phyloP scores from a whole-genome alignment of 2,888 invertebrate species.

The Melieria picta region DNA sequence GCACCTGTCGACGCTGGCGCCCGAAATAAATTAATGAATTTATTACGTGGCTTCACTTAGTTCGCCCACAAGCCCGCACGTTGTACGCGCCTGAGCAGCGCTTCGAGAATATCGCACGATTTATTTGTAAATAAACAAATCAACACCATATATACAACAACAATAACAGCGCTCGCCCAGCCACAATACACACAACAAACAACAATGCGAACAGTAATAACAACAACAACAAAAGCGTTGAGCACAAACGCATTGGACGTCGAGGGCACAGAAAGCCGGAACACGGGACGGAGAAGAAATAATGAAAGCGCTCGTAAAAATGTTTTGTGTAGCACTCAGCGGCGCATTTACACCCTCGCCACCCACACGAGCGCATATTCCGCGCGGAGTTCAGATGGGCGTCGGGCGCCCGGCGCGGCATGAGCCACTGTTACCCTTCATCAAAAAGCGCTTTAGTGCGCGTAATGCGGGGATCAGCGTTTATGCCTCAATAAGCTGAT shows the following conservation, averaged over 20 bases:
- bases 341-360: neutral
- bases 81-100: conserved; percentile 30
- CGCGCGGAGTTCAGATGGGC: neutral
- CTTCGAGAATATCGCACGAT: conserved; percentile 37
- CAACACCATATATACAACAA: conserved; percentile 16
- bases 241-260: neutral
- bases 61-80: conserved; percentile 14
- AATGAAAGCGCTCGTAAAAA: conserved; percentile 22
- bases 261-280: too few species aligned
- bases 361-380: neutral
- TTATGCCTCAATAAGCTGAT: conserved; percentile 48
- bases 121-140: conserved; percentile 38
- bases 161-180: too few species aligned
- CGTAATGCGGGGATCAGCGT: conserved; percentile 42
- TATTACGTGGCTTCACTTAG: conserved; percentile 24
- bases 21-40: conserved; percentile 29
- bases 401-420: conserved; percentile 24
- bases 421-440: conserved; percentile 17
- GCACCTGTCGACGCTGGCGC: conserved; percentile 6
- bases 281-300: neutral
- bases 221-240: neutral
- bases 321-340: conserved; percentile 4
- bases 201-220: conserved; percentile 2
- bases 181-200: neutral
- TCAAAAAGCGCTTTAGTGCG: conserved; percentile 31